Percentiles rank a stretch among this genome's conserved stretches.
phyloP scores from a whole-genome alignment of 2,888 invertebrate species.

The Pteria penguin region DNA sequence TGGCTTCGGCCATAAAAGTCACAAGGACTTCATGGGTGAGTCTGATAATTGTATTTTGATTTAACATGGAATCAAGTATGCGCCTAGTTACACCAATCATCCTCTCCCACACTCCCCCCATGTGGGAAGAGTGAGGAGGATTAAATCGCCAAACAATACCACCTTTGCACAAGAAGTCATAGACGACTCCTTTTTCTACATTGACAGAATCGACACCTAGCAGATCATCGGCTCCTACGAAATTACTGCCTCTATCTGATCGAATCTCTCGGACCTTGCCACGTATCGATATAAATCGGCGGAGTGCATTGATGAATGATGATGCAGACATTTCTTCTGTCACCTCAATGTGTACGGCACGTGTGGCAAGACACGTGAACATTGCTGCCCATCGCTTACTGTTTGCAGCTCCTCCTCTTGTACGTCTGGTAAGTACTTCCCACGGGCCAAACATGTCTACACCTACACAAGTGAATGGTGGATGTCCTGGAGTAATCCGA shows the following conservation, averaged over 20 bases:
- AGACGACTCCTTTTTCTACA: not conserved
- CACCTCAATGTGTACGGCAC: conserved; percentile 39
- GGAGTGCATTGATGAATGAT: conserved; percentile 34
- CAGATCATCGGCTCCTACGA: conserved; percentile 10
- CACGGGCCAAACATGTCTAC: conserved; percentile 39
- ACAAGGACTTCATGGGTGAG: not conserved
- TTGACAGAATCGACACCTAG: not conserved
- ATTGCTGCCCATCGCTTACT: conserved; percentile 35
- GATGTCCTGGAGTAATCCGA: conserved; percentile 16
- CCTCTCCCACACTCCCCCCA: not conserved
- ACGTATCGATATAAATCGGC: not conserved
- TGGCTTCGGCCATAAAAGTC: not conserved
- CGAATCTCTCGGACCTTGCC: not conserved
- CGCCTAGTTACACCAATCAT: not conserved
- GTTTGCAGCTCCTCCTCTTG: conserved; percentile 21
- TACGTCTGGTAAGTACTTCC: conserved; percentile 24
- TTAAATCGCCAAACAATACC: not conserved
- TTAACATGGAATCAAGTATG: not conserved
- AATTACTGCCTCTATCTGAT: conserved; percentile 23
- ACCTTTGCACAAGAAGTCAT: not conserved
- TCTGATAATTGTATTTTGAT: not conserved
- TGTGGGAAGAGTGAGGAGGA: not conserved
- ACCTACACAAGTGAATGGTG: conserved; percentile 35
- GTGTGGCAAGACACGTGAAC: conserved; percentile 35
- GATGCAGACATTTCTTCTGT: conserved; percentile 27